Evolutionary conservation across 2,113 vertebrate species (phyloP).

Genomic region (Petroica traversi): DNA sequence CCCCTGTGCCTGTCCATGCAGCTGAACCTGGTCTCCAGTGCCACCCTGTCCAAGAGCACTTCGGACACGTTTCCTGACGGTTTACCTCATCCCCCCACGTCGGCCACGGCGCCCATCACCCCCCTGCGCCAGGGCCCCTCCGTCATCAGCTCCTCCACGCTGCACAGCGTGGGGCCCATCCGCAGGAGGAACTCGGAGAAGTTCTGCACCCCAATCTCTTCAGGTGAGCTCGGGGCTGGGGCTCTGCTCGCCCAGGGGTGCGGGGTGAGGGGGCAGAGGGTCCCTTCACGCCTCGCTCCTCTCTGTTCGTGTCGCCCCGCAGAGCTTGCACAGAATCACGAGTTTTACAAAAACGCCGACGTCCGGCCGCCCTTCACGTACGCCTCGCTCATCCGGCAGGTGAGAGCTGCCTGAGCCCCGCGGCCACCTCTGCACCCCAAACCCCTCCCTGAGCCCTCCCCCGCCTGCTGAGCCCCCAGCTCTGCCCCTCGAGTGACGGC

Average conservation of each 20-base stretch:
- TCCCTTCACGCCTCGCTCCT: not conserved
- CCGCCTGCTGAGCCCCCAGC: accelerated
- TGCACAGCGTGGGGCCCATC: conserved; percentile 88
- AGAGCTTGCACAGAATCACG: conserved; percentile 99
- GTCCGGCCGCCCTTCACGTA: conserved; percentile 98
- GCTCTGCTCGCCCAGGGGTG: accelerated
- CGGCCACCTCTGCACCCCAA: not conserved
- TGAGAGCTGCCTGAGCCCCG: conserved; percentile 52
- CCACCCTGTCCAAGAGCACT: conserved; percentile 91
- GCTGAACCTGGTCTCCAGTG: conserved; percentile 91
- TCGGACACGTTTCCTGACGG: conserved; percentile 91
- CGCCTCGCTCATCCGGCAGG: conserved; percentile 98
- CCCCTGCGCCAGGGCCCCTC: conserved; percentile 93
- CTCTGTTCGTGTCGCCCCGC: not conserved
- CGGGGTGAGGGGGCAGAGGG: accelerated
- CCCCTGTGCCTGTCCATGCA: conserved; percentile 18
- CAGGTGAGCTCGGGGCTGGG: conserved; percentile 75
- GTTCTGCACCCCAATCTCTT: conserved; percentile 98
- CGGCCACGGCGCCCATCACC: conserved; percentile 93
- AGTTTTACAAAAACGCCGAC: conserved; percentile 99
- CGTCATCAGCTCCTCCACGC: conserved; percentile 94
- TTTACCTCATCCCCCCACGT: conserved; percentile 95
- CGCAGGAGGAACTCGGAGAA: conserved; percentile 97
- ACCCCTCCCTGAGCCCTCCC: not conserved
- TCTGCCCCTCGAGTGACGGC: not conserved